Evolutionary conservation across 2,113 vertebrate species (phyloP).

Genomic region (Carettochelys insculpta): DNA sequence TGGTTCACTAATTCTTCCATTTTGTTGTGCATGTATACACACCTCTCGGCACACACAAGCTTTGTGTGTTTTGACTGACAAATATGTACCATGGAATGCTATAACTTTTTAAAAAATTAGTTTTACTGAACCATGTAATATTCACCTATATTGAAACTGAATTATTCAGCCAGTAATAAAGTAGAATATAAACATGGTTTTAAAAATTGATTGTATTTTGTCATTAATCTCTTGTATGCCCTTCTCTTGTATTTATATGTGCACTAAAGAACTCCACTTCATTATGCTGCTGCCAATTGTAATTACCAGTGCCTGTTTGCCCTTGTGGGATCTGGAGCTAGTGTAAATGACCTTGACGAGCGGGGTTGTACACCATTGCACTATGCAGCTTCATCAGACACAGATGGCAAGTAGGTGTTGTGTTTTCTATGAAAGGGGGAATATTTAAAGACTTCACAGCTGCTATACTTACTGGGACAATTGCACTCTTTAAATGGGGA

Average conservation of each 20-base stretch:
- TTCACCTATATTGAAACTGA: neutral
- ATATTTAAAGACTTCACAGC: neutral
- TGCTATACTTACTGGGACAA: neutral
- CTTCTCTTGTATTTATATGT: slow-evolving; percentile 62
- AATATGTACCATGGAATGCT: neutral
- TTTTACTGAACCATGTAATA: neutral
- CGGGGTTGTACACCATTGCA: slow-evolving; percentile 96
- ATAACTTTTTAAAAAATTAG: neutral
- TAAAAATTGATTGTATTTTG: slow-evolving; percentile 52
- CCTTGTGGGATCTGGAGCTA: slow-evolving; percentile 98
- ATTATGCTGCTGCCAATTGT: slow-evolving; percentile 99
- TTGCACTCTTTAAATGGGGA: too few species aligned
- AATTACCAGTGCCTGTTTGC: slow-evolving; percentile 99
- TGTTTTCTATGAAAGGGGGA: slow-evolving; percentile 19
- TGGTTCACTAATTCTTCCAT: neutral
- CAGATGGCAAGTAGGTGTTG: slow-evolving; percentile 92
- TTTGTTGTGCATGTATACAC: neutral
- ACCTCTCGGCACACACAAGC: neutral
- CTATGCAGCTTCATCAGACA: slow-evolving; percentile 97
- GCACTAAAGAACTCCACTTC: slow-evolving; percentile 90
- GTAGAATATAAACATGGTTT: slow-evolving; percentile 9
- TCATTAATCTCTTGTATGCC: slow-evolving; percentile 46
- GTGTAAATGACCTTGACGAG: slow-evolving; percentile 96
- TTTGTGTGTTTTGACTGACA: neutral
- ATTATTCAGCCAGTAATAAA: neutral